Evolutionary conservation across 2,113 vertebrate species (phyloP).

Genomic region (Urocynchramus pylzowi): DNA sequence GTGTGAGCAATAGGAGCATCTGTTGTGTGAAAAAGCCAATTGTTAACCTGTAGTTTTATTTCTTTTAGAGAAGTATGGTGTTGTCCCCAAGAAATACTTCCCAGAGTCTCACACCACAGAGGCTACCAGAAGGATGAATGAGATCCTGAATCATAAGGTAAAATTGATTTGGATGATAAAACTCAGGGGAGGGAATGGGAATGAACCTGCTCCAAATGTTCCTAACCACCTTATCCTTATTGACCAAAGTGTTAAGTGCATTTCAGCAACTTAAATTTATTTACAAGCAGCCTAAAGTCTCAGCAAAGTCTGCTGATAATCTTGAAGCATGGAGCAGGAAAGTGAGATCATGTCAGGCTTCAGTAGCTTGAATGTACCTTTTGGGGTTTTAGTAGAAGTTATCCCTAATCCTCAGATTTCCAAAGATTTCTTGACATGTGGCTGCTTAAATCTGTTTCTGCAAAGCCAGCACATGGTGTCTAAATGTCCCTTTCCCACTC

Average conservation of each 20-base stretch:
- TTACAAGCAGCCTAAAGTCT: neutral
- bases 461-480: neutral
- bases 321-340: neutral
- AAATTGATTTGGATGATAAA: neutral
- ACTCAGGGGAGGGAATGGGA: neutral
- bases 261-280: neutral
- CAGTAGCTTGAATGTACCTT: neutral
- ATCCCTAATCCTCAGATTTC: neutral
- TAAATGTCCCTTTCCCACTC: neutral
- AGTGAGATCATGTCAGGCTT: neutral
- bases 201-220: neutral
- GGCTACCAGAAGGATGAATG: slow-evolving; percentile 94
- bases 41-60: neutral
- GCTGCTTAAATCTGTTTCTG: neutral
- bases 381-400: neutral
- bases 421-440: neutral
- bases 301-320: neutral
- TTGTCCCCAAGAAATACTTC: slow-evolving; percentile 96
- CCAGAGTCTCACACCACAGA: slow-evolving; percentile 95
- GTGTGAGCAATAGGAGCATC: neutral
- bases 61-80: slow-evolving; percentile 90
- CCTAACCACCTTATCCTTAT: neutral
- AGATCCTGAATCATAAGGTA: slow-evolving; percentile 97
- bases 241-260: neutral
- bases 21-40: neutral